Percentiles rank a stretch among this genome's conserved stretches.
phyloP scores from a whole-genome alignment of 2,797 vertebrate species.

The Falco columbarius region DNA sequence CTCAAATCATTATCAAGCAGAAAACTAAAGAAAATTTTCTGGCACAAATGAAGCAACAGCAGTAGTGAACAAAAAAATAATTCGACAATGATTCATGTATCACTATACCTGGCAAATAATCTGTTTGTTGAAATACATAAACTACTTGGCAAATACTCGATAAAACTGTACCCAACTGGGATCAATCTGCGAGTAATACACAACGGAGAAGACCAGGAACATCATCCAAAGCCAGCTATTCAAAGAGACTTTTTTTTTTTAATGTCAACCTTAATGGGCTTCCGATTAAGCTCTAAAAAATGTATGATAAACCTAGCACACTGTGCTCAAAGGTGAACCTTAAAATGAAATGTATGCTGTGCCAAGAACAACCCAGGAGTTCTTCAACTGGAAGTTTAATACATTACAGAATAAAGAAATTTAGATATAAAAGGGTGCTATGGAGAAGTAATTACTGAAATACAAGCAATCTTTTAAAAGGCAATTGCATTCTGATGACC shows the following conservation, averaged over 20 bases:
- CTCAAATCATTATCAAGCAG: neutral
- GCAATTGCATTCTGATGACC: neutral
- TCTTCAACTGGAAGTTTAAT: neutral
- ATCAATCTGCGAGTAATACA: neutral
- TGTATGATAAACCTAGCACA: neutral
- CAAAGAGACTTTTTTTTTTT: neutral
- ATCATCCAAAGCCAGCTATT: neutral
- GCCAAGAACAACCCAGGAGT: neutral
- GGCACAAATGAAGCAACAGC: neutral
- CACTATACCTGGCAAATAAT: fast-evolving
- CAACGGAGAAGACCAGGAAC: neutral
- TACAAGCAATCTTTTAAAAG: neutral
- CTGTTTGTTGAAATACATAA: neutral
- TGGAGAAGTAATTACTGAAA: slow-evolving; percentile 7
- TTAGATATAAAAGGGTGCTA: neutral
- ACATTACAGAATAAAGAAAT: neutral
- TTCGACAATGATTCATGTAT: neutral
- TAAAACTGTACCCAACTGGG: neutral
- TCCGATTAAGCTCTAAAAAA: neutral
- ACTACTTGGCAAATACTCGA: neutral
- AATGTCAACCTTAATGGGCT: neutral
- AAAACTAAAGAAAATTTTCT: neutral
- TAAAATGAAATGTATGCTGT: neutral
- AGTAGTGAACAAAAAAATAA: neutral
- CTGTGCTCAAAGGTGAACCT: neutral